These are phyloP conservation scores for Endomychus coccineus DNA, from an alignment of 2,888 invertebrate species.

Conservation along the genomic window DNA sequence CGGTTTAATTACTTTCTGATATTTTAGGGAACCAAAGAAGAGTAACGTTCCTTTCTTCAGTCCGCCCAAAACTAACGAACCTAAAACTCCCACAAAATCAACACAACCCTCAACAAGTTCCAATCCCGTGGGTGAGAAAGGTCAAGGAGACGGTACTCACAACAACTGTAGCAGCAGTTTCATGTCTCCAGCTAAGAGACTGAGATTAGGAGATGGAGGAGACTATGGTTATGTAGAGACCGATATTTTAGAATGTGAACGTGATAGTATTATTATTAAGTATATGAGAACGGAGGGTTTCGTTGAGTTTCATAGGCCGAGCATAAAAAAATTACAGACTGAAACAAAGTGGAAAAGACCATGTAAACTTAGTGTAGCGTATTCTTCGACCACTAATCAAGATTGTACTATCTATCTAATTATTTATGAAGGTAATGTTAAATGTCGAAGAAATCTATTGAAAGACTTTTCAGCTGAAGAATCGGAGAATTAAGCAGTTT, in stretches of 20 bases:
- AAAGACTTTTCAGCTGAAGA: constrained; percentile 40
- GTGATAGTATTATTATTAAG: constrained; percentile 24
- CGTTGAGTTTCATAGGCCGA: constrained; percentile 37
- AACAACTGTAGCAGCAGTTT: constrained; percentile 24
- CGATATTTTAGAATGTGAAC: constrained; percentile 29
- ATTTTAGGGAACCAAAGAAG: constrained; percentile 9
- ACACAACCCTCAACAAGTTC: constrained; percentile 19
- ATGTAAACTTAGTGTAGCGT: constrained; percentile 57
- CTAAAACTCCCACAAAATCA: constrained; percentile 27
- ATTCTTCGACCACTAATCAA: constrained; percentile 49
- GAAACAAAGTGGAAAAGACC: constrained; percentile 54
- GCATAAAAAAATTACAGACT: constrained; percentile 38
- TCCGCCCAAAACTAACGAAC: constrained; percentile 24
- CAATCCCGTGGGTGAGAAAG: constrained; percentile 20
- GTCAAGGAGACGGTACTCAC: constrained; percentile 32
- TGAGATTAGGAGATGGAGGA: constrained; percentile 21
- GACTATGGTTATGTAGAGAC: constrained; percentile 10
- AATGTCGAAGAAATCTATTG: constrained; percentile 52
- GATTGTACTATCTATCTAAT: constrained; percentile 55
- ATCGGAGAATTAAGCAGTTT: constrained; percentile 25
- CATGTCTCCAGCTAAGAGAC: constrained; percentile 34
- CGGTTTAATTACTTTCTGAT: too few species aligned
- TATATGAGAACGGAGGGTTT: constrained; percentile 31
- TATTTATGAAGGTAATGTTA: constrained; percentile 54
- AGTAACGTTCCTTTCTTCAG: constrained; percentile 9